A percentile compares a stretch with the other conserved stretches of the same genome.
phyloP scores from a whole-genome alignment of 2,797 vertebrate species.

The Carcharodon carcharias region DNA sequence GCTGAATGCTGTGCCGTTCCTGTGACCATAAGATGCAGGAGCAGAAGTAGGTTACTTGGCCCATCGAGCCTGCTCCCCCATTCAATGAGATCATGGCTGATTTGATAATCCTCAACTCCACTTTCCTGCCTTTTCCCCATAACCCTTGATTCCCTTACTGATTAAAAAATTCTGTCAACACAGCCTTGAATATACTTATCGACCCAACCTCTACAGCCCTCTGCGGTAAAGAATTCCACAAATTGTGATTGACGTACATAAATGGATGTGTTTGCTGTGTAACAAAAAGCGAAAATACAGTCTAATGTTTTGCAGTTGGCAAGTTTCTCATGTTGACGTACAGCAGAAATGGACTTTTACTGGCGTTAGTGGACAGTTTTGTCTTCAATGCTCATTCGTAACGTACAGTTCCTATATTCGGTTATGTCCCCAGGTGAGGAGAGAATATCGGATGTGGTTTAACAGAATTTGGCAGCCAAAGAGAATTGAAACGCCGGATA shows the following conservation, averaged over 20 bases:
- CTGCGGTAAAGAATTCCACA: too few relatives aligned
- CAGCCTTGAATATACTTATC: too few relatives aligned
- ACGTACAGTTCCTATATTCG: not conserved
- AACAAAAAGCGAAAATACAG: not conserved
- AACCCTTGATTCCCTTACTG: too few relatives aligned
- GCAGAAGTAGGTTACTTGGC: too few relatives aligned
- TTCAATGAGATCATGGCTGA: too few relatives aligned
- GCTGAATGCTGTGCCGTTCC: too few relatives aligned
- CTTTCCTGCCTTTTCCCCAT: too few relatives aligned
- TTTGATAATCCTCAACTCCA: too few relatives aligned
- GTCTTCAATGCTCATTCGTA: not conserved
- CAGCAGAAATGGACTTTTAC: not conserved
- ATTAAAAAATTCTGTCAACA: too few relatives aligned
- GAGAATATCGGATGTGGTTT: not conserved
- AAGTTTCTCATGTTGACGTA: not conserved
- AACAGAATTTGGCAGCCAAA: not conserved
- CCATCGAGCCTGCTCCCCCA: too few relatives aligned
- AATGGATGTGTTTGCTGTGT: not conserved
- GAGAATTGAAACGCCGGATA: not conserved
- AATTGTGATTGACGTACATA: not conserved
- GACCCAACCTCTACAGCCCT: too few relatives aligned
- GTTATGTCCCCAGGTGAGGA: not conserved
- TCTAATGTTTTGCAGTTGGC: not conserved
- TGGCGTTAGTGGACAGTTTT: not conserved
- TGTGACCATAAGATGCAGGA: too few relatives aligned